These are phyloP conservation scores for Latrodectus hesperus DNA, from an alignment of 2,888 invertebrate genomes.

Conservation along the genomic window DNA sequence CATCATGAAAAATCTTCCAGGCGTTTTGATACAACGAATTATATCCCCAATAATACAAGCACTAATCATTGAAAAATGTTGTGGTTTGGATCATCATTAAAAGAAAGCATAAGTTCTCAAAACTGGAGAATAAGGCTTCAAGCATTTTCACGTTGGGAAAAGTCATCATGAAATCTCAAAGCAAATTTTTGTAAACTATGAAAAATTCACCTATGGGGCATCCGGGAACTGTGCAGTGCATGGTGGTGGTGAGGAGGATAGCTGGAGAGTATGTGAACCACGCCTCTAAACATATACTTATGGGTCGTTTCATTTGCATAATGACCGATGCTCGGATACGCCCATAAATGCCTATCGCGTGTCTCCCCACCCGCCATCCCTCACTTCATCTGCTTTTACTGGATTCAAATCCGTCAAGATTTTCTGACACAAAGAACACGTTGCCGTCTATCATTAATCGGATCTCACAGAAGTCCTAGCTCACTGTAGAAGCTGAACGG, in stretches of 20 bases:
- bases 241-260: slow-evolving; percentile 4
- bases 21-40: too few species aligned
- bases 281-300: slow-evolving; percentile 47
- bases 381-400: not conserved
- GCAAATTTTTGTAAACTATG: slow-evolving; percentile 2
- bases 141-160: too few species aligned
- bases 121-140: too few species aligned
- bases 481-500: slow-evolving; percentile 46
- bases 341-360: slow-evolving; percentile 50
- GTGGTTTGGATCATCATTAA: too few species aligned
- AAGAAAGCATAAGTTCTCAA: too few species aligned
- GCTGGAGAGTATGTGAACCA: slow-evolving; percentile 23
- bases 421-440: slow-evolving; percentile 31
- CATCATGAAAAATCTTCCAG: too few species aligned
- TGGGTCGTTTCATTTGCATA: slow-evolving; percentile 57
- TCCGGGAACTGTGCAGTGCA: slow-evolving; percentile 37
- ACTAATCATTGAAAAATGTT: too few species aligned
- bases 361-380: not conserved
- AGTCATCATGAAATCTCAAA: too few species aligned
- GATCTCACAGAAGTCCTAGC: slow-evolving; percentile 59
- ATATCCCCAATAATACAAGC: too few species aligned
- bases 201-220: slow-evolving; percentile 41
- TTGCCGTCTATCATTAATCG: slow-evolving; percentile 36
- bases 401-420: slow-evolving; percentile 33
- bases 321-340: slow-evolving; percentile 54